Evolutionary conservation across 2,113 vertebrate genomes (phyloP).

Genomic region (Cyprinodon tularosa): DNA sequence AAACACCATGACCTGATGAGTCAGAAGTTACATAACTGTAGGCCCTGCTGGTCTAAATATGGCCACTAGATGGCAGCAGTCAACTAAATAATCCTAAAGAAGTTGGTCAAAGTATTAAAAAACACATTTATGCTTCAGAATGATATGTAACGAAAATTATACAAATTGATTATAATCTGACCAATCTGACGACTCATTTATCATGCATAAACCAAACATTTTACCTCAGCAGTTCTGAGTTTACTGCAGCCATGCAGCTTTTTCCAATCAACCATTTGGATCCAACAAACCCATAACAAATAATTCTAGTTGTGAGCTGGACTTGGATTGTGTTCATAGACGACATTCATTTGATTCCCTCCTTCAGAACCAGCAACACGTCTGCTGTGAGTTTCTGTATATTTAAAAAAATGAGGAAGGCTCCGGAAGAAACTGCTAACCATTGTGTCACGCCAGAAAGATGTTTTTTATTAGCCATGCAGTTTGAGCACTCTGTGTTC

Average conservation of each 20-base stretch:
- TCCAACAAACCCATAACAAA: constrained; percentile 9
- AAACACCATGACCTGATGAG: not conserved
- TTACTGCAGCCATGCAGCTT: constrained; percentile 1
- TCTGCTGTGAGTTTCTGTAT: not conserved
- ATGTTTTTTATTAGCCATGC: constrained; percentile 6
- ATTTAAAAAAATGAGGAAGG: not conserved
- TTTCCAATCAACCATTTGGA: constrained; percentile 26
- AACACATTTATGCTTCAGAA: not conserved
- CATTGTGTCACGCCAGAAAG: not conserved
- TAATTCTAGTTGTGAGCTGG: not conserved
- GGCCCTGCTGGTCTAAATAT: not conserved
- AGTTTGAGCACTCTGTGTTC: constrained; percentile 37
- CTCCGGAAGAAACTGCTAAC: not conserved
- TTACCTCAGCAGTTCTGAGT: not conserved
- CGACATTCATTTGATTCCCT: too few species aligned
- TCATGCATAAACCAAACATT: not conserved
- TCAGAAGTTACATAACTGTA: not conserved
- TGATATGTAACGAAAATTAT: not conserved
- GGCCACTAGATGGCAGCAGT: constrained; percentile 52
- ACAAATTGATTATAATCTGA: not conserved
- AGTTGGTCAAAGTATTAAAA: not conserved
- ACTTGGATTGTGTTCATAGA: constrained; percentile 1
- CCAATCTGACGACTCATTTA: not conserved
- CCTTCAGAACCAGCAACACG: not conserved
- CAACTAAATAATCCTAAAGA: not conserved